A percentile compares a stretch with the other conserved stretches of the same genome.
Evolutionary conservation across 2,888 invertebrate genomes (phyloP).

Genomic region (Gnatocerus cornutus): DNA sequence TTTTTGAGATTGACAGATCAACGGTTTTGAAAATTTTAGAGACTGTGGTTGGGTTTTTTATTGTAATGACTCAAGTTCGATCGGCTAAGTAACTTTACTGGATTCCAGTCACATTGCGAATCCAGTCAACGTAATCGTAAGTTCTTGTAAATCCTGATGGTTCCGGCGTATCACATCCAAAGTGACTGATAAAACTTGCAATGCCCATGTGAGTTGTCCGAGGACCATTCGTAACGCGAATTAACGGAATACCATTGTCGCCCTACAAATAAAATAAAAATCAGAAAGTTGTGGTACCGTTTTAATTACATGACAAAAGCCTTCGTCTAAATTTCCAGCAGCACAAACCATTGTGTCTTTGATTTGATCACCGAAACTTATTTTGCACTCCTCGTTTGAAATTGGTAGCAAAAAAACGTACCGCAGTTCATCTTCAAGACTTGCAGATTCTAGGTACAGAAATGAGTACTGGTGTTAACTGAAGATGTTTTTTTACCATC

Average conservation of each 20-base stretch:
- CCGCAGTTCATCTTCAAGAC: slow-evolving; percentile 7
- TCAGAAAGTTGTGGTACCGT: neutral
- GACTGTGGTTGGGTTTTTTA: too few relatives aligned
- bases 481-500: slow-evolving; percentile 7
- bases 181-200: slow-evolving; percentile 28
- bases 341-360: slow-evolving; percentile 30
- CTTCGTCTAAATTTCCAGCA: slow-evolving; percentile 31
- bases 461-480: neutral
- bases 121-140: slow-evolving; percentile 19
- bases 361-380: slow-evolving; percentile 31
- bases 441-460: neutral
- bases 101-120: slow-evolving; percentile 17
- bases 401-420: slow-evolving; percentile 14
- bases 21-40: too few relatives aligned
- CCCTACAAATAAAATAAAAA: slow-evolving; percentile 19
- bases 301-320: slow-evolving; percentile 13
- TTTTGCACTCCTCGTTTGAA: slow-evolving; percentile 24
- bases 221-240: slow-evolving; percentile 8
- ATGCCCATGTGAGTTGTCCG: slow-evolving; percentile 17
- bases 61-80: too few relatives aligned
- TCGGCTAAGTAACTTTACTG: too few relatives aligned
- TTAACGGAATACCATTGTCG: slow-evolving; percentile 24
- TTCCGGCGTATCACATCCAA: slow-evolving; percentile 25
- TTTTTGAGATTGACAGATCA: too few relatives aligned
- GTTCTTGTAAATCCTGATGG: slow-evolving; percentile 32